Conservation (phyloP, 2,797 vertebrate species). For the Dermochelys coriacea region DNA sequence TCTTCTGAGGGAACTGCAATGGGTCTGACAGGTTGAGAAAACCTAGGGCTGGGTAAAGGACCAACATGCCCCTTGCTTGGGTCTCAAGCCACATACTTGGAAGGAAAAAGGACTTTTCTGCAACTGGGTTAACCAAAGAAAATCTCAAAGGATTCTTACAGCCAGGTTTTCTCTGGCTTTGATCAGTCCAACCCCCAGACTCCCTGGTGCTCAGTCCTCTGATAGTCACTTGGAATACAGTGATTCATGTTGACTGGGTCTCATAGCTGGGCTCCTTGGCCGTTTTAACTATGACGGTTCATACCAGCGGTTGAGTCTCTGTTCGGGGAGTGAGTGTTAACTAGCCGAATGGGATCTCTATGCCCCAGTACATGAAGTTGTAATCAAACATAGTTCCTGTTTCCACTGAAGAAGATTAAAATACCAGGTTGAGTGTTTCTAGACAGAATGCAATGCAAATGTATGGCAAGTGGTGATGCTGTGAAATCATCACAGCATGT, state of each 20-base stretch:
- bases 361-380: not conserved
- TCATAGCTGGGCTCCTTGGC: not conserved
- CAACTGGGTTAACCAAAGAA: not conserved
- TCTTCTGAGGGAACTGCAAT: not conserved
- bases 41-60: not conserved
- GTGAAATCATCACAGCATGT: not conserved
- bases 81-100: not conserved
- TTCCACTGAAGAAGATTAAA: not conserved
- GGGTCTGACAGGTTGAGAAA: not conserved
- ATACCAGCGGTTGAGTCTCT: not conserved
- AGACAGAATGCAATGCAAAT: not conserved
- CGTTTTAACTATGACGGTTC: not conserved
- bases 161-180: not conserved
- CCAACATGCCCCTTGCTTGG: not conserved
- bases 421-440: not conserved
- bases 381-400: not conserved
- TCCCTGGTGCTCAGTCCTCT: not conserved
- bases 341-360: not conserved
- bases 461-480: not conserved
- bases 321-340: not conserved
- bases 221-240: not conserved
- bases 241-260: not conserved
- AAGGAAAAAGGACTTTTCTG: not conserved
- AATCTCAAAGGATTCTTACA: not conserved
- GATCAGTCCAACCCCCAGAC: not conserved